Evolutionary conservation across 2,888 invertebrate species (phyloP).

Genomic region (Scaptomyza flava): DNA sequence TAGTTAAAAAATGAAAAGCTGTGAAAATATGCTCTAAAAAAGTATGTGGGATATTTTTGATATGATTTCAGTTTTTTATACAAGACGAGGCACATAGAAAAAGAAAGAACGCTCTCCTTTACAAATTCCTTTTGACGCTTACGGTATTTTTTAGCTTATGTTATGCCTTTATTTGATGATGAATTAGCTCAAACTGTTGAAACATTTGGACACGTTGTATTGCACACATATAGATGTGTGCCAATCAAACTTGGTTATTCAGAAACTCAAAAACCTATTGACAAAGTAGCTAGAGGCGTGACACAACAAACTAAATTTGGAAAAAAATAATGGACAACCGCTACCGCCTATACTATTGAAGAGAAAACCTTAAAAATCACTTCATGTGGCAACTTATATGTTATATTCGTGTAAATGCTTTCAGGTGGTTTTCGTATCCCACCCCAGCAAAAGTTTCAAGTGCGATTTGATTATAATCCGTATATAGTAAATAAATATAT

Average conservation of each 20-base stretch:
- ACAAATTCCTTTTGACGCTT: no score
- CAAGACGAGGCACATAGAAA: no score
- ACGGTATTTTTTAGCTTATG: no score
- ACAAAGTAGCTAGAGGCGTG: conserved; percentile 68
- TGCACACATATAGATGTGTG: conserved; percentile 4
- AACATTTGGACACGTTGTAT: conserved; percentile 36
- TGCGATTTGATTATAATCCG: conserved; percentile 22
- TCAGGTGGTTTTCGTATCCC: conserved; percentile 3
- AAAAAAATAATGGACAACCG: conserved; percentile 57
- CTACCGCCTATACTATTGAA: background rate
- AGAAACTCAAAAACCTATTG: conserved; percentile 59
- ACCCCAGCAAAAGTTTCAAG: conserved; percentile 8
- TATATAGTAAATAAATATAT: no score
- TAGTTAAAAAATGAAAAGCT: no score
- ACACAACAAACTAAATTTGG: conserved; percentile 75
- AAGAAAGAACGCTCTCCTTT: no score
- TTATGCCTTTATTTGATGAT: no score
- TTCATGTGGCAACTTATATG: conserved; percentile 21
- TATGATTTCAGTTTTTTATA: no score
- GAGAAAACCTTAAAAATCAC: conserved; percentile 6
- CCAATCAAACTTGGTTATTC: conserved; percentile 20
- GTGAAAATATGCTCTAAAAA: no score
- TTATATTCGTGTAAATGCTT: conserved; percentile 8
- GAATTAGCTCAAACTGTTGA: no score
- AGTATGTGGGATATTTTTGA: no score